Evolutionary conservation across 2,113 vertebrate species (phyloP), one percentile per base, ranked within the genome.

Genomic region (Chamaea fasciata): DNA sequence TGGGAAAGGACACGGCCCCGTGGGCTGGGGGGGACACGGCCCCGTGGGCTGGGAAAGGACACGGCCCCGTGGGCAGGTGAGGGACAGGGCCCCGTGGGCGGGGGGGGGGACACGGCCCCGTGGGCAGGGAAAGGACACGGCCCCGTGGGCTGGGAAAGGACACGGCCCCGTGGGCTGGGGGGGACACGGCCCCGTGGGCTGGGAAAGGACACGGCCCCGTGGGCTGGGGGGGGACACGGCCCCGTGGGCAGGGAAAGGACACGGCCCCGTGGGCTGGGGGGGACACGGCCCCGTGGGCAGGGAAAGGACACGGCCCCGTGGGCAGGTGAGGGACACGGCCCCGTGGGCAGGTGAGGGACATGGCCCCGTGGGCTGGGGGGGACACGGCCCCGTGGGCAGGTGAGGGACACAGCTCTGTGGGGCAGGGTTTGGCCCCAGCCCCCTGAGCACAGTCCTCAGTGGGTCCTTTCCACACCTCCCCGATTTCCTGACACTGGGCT

Each of bases 231-330:
- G 13, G 60, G 28, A 39, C 49, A 41, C 8, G 4, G 62, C 17
- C 12, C 33, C 5, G 9, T 14, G 98, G 98, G 30, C 46, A 35
- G 35, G 27, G 11, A 57, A 79, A 27, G 35, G 59, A 28, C 59
- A 62, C 5, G 11, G 42, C 63, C 20, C 31, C 9, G 3, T 3
- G 98, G 98, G 31, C 93, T n/a, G 37, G 19, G 67, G n/a, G n/a
- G n/a, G n/a, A 49, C 47, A 49, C 47, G 13, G 47, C 47, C 13
- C 47, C 23, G 23, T 49, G 21, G 62, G 63, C 31, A 47, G 31
- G 64, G 1, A 7, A 33, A 21, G 39, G 14, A 53, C 52, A 31
- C 28, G 4, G 52, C 28, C 60, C 11, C 16, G 17, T 28, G 16
- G 13, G 39, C 13, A 63, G n/a, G 27, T 98, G 60, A 71, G 79